Percentiles rank a stretch among this genome's conserved stretches.
phyloP scores from a whole-genome alignment of 2,113 vertebrate genomes.

The Oncorhynchus nerka region DNA sequence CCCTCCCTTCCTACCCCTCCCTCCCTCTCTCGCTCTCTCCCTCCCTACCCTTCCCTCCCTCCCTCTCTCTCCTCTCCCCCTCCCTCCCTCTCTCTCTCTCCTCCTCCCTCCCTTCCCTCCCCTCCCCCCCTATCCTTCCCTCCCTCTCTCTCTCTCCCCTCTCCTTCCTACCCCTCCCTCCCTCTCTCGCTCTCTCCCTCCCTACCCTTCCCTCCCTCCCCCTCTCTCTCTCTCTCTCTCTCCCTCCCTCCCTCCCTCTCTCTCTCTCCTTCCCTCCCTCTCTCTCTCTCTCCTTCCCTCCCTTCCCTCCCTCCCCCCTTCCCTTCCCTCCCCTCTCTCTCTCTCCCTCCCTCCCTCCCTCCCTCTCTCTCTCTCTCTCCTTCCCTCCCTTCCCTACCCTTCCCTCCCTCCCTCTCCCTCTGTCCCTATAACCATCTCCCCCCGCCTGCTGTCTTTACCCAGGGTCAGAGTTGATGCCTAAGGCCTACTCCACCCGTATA shows the following conservation, averaged over 20 bases:
- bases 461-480: conserved; percentile 98
- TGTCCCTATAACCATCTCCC: conserved; percentile 15
- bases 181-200: not conserved
- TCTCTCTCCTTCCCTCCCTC: not conserved
- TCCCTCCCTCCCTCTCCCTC: not conserved
- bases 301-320: not conserved
- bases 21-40: too few species aligned
- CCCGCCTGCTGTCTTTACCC: conserved; percentile 63
- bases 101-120: not conserved
- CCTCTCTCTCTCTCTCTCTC: not conserved
- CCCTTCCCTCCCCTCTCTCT: not conserved
- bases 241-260: not conserved
- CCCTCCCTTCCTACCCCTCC: too few species aligned
- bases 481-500: conserved; percentile 97
- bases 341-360: not conserved
- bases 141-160: too few species aligned
- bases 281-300: not conserved
- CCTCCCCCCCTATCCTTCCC: too few species aligned
- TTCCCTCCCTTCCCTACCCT: not conserved
- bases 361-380: not conserved
- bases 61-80: accelerated
- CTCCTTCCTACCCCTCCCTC: too few species aligned
- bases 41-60: too few species aligned
- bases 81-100: not conserved
- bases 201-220: not conserved